phyloP scores from a whole-genome alignment of 2,888 invertebrate genomes.

The Nemotelus pantherinus region DNA sequence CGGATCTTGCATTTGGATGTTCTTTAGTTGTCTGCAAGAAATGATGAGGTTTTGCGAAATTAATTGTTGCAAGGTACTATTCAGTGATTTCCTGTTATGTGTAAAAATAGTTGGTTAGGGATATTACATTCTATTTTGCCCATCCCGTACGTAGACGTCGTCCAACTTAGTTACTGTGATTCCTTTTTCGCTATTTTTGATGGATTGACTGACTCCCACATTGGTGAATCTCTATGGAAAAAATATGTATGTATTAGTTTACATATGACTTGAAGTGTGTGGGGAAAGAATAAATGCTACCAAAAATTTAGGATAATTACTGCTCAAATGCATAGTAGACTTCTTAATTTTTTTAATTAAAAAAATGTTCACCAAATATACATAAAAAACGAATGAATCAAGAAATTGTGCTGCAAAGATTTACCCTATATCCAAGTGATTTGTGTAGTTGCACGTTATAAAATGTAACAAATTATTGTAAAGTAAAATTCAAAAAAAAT shows the following conservation, averaged over 20 bases:
- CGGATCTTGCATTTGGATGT: conserved; percentile 43
- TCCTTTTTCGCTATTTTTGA: conserved; percentile 22
- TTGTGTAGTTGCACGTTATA: no score
- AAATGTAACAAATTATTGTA: no score
- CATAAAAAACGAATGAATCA: no score
- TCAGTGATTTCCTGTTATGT: neutral
- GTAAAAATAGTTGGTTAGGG: neutral
- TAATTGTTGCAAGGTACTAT: neutral
- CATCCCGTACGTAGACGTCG: conserved; percentile 43
- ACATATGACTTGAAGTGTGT: no score
- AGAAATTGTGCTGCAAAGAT: no score
- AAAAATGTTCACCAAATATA: no score
- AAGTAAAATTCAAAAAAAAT: no score
- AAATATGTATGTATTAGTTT: neutral
- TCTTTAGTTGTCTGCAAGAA: conserved; percentile 44
- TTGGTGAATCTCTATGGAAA: conserved; percentile 48
- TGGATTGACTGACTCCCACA: conserved; percentile 47
- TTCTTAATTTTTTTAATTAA: no score
- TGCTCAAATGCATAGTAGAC: no score
- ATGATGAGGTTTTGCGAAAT: neutral
- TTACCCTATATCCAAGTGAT: no score
- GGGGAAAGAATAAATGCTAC: no score
- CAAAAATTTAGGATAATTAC: no score
- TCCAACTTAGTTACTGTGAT: conserved; percentile 39
- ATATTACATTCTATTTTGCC: conserved; percentile 46